Percentiles rank a stretch among this genome's conserved stretches.
phyloP scores from a whole-genome alignment of 1,140 invertebrate genomes.

The Drosophila murphyi region DNA sequence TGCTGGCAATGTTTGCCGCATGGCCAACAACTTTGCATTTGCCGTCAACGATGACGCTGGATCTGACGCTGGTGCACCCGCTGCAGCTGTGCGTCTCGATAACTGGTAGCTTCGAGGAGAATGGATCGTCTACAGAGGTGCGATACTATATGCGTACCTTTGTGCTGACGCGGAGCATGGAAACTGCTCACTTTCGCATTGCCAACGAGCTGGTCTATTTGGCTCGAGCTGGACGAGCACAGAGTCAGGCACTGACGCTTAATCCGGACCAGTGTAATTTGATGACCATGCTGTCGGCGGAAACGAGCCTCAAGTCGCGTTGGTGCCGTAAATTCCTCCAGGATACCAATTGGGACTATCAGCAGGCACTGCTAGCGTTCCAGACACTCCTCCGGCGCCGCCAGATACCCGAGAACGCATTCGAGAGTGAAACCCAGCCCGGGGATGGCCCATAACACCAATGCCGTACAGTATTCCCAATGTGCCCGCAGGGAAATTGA shows the following conservation, averaged over 20 bases:
- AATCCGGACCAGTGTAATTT: constrained; percentile 5
- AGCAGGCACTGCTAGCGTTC: constrained; percentile 34
- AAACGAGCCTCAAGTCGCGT: constrained; percentile 23
- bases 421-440: background rate
- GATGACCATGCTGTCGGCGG: constrained; percentile 12
- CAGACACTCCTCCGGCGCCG: constrained; percentile 6
- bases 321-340: constrained; percentile 33
- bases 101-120: constrained; percentile 30
- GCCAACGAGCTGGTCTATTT: constrained; percentile 40
- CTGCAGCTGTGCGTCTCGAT: constrained; percentile 17
- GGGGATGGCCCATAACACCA: constrained; percentile 11
- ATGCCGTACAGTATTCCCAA: constrained; percentile 30
- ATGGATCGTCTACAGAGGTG: background rate
- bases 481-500: constrained; percentile 49
- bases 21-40: constrained; percentile 35
- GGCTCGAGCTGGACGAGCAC: constrained; percentile 5
- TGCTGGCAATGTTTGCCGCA: constrained; percentile 12
- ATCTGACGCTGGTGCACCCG: constrained; percentile 17
- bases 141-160: constrained; percentile 34
- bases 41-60: constrained; percentile 29
- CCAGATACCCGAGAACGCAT: constrained; percentile 25
- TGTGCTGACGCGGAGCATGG: constrained; percentile 3
- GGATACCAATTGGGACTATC: constrained; percentile 44
- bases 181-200: constrained; percentile 29
- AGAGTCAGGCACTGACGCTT: background rate